Evolutionary conservation across 2,113 vertebrate species (phyloP).

Genomic region (Pomatorhinus ruficollis): DNA sequence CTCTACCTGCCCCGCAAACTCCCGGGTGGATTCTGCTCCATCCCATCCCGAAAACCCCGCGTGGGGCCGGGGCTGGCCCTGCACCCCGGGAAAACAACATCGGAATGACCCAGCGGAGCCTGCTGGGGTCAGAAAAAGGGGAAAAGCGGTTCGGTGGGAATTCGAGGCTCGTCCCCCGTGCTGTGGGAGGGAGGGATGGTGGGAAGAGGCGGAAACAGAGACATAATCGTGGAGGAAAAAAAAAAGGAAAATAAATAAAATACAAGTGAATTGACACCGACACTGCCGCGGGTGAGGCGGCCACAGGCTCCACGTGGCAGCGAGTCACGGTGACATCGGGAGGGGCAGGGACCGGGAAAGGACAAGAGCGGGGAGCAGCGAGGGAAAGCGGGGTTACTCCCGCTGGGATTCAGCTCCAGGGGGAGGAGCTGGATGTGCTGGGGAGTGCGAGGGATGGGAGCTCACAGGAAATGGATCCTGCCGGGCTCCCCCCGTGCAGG

Average conservation of each 20-base stretch:
- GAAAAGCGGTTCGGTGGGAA: background rate
- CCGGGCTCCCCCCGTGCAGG: background rate
- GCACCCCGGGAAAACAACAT: rapidly evolving
- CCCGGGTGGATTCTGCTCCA: rapidly evolving
- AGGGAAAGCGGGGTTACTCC: background rate
- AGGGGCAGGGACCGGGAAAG: background rate
- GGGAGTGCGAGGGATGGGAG: no score
- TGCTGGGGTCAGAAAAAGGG: rapidly evolving
- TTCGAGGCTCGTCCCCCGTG: rapidly evolving
- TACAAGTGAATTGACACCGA: rapidly evolving
- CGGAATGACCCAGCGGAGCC: rapidly evolving
- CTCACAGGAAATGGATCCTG: no score
- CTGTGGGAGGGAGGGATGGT: rapidly evolving
- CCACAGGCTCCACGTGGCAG: background rate
- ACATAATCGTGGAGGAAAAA: rapidly evolving
- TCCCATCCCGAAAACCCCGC: background rate
- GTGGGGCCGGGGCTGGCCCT: rapidly evolving
- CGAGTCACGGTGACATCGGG: background rate
- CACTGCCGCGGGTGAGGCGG: rapidly evolving
- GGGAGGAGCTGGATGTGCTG: background rate
- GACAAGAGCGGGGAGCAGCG: background rate
- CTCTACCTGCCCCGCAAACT: rapidly evolving
- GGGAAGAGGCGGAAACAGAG: rapidly evolving
- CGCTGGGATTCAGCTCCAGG: rapidly evolving
- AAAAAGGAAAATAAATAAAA: background rate